Percentiles rank a stretch among this genome's conserved stretches.
These are phyloP conservation scores for Datnioides undecimradiatus DNA, from an alignment of 2,113 vertebrate genomes.

Conservation along the genomic window DNA sequence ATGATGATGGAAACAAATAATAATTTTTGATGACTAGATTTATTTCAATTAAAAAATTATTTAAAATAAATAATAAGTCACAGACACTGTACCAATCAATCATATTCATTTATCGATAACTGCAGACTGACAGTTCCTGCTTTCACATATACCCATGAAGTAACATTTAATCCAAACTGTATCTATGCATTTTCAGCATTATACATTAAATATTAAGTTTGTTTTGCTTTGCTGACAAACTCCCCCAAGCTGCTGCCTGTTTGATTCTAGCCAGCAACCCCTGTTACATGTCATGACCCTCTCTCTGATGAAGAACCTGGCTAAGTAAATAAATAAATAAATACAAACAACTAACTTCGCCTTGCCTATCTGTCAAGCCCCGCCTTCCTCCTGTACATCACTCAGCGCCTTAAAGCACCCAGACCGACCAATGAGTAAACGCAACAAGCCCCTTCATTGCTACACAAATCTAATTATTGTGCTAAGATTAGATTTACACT, in stretches of 20 bases:
- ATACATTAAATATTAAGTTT: too few relatives aligned
- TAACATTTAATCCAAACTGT: neutral
- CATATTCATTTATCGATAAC: neutral
- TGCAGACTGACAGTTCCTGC: too few relatives aligned
- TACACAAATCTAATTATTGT: neutral
- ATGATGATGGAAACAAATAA: neutral
- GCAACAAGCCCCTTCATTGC: slow-evolving; percentile 8
- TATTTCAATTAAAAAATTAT: too few relatives aligned
- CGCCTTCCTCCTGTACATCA: neutral
- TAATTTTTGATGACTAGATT: too few relatives aligned
- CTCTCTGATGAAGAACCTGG: too few relatives aligned
- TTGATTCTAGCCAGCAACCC: too few relatives aligned
- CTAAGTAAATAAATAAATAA: too few relatives aligned
- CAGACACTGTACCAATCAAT: neutral
- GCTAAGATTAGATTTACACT: neutral
- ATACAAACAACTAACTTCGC: too few relatives aligned
- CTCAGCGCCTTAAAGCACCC: neutral
- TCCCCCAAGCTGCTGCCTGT: too few relatives aligned
- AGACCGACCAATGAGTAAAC: slow-evolving; percentile 20
- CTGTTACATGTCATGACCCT: too few relatives aligned
- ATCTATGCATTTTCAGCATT: neutral
- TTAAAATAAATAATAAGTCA: too few relatives aligned
- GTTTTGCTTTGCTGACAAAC: too few relatives aligned
- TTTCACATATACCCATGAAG: neutral
- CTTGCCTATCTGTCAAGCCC: neutral